Conservation (phyloP, 1,140 invertebrate genomes). For the Spodoptera frugiperda region DNA sequence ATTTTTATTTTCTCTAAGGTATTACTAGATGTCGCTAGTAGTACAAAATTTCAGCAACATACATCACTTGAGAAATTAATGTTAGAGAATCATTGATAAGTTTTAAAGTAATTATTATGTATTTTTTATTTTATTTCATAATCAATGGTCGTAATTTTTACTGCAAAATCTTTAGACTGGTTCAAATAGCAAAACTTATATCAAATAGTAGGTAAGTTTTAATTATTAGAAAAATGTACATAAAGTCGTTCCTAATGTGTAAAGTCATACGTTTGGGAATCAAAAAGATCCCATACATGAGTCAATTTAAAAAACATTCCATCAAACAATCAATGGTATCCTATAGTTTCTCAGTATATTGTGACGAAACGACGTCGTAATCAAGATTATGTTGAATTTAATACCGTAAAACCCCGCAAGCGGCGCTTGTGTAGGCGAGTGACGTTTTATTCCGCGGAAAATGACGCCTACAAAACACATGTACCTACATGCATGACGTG, state of each 20-base stretch:
- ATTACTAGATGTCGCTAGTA: conserved; percentile 19
- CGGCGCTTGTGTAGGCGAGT: conserved; percentile 20
- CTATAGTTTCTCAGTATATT: conserved; percentile 27
- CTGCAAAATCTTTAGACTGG: too few species aligned
- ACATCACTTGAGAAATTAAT: too few species aligned
- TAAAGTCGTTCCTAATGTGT: too few species aligned
- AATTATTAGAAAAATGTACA: too few species aligned
- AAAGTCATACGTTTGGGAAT: too few species aligned
- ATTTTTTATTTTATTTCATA: too few species aligned
- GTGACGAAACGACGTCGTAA: conserved; percentile 7
- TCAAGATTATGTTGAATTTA: conserved; percentile 24
- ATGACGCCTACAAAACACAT: conserved; percentile 1
- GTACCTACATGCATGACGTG: conserved; percentile 5
- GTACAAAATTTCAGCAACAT: background rate
- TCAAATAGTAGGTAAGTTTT: too few species aligned
- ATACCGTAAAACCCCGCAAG: conserved; percentile 31
- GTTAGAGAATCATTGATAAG: background rate
- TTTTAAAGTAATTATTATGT: background rate
- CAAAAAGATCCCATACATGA: conserved; percentile 5
- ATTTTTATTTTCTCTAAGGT: background rate
- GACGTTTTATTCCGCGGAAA: conserved; percentile 33
- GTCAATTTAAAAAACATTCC: too few species aligned
- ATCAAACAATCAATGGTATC: conserved; percentile 24
- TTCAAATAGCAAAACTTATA: too few species aligned
- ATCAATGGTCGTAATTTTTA: too few species aligned